Evolutionary conservation across 2,797 vertebrate genomes (phyloP), one percentile per base, ranked within the genome.

Genomic region (Crocodylus rhombifer): DNA sequence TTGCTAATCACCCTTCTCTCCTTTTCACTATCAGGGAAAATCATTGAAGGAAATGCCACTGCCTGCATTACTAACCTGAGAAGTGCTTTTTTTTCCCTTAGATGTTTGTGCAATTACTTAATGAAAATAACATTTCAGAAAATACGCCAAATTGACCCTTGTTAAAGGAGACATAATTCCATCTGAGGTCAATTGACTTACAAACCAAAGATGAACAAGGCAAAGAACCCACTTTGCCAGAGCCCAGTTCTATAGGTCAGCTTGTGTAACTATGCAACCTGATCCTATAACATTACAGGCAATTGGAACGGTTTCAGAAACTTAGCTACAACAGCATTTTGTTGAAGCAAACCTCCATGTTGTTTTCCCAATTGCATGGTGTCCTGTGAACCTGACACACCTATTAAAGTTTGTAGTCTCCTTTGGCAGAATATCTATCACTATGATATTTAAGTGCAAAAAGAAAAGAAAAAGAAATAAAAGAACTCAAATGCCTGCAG

Each of bases 141-240:
- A 90, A 86, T 77, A 94, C 82, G 76, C 42, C 51, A 85, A 67
- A 78, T 69, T 91, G 77, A 20, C 75, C 95, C 80, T 62, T 93
- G 83, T 87, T 73, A 94, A 92, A 94, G 73, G 51, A 92, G 82
- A 91, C 71, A 42, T 71, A 71, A 73, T 88, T 95, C 90, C 4
- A 20, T 6, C 76, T 88, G 60, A 90, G 86, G 61, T 57, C 94
- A 90, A 87, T 21, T 36, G 18, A 81, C 71, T 95, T 91, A 65
- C 0, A 0, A 7, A 17, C 78, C 87, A 64, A 74, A 94, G 80
- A 77, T 61, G 42, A 95, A 58, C 62, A 76, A 91, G 51, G 77
- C 20, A 85, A 28, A 89, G 87, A 14, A 64, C 80, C 5, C 55
- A 91, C 36, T 91, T 88, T 91, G 4, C 20, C 71, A 87, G 51